A percentile compares a stretch with the other conserved stretches of the same genome.
Conservation (phyloP, 2,113 vertebrate genomes). For the Crotalus horridus region DNA sequence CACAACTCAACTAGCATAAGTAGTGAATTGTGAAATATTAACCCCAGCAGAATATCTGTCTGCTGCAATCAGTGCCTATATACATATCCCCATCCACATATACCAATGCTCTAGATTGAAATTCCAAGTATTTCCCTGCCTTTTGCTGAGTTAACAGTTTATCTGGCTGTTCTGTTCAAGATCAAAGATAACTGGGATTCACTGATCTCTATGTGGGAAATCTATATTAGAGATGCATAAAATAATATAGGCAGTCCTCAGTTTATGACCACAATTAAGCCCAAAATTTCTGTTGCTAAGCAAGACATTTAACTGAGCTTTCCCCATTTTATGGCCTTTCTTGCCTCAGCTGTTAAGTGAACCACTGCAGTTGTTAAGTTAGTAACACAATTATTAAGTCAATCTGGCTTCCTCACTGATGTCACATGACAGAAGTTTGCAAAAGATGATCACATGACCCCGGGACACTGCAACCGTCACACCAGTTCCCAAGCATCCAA, state of each 20-base stretch:
- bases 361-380: neutral
- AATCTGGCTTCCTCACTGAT: neutral
- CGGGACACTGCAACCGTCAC: neutral
- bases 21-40: neutral
- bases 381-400: neutral
- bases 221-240: neutral
- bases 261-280: neutral
- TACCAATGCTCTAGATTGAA: neutral
- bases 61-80: neutral
- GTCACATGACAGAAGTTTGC: neutral
- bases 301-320: neutral
- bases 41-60: neutral
- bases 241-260: neutral
- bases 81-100: neutral
- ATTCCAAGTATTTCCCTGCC: neutral
- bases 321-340: neutral
- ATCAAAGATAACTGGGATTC: neutral
- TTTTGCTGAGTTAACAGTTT: neutral
- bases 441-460: neutral
- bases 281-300: neutral
- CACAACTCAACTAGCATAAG: neutral
- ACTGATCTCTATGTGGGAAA: neutral
- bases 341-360: neutral
- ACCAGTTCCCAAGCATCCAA: neutral
- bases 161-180: neutral